Base-by-base conservation (phyloP, 2,888 invertebrate genomes). In the Oxytorus armatus region DNA sequence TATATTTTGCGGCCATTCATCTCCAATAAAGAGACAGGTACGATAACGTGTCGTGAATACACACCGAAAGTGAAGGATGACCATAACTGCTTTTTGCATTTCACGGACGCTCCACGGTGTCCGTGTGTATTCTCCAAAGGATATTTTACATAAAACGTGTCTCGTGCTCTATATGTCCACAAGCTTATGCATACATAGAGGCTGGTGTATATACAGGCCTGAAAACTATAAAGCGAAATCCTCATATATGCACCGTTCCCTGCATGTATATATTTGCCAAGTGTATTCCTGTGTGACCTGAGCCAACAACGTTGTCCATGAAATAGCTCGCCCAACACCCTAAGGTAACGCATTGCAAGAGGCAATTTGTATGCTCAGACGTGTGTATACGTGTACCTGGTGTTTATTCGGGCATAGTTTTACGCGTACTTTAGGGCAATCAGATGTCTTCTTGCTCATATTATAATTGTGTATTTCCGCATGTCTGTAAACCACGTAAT, bases 1-100 rank as follows among this genome's bases (percentile, higher is more conserved):
- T 86, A 88, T 88, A 85, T 85, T 86, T 85, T 69, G 72, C 75
- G 59, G 75, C 53, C 83, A 82, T 84, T 85, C 77, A 83, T 85
- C 84, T 76, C 81, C 83, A 83, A 84, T 86, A 87, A 88, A 87
- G 88, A 85, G 83, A 66, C 66, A 51, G 61, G 42, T 57, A 74
- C 79, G 83, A 82, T 85, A 86, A 82, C 81, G 80, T 81, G 79
- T 77, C 70, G 33, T 61, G 33, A n/a, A 55, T 23, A 63, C 25
- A 61, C 14, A 18, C 14, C 18, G 29, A 36, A 49, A 59, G 61
- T 16, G 59, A 29, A 21, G 36, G 14, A 33, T 18, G 61, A 29
- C 25, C 23, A 18, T 18, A 11, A 36, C 18, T 59, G 39, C n/a
- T 10, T 36, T 49, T 47, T 47, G 16, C 7, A 29, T 39, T 14